A percentile compares a stretch with the other conserved stretches of the same genome.
These are phyloP conservation scores for Ectemnius lituratus DNA, from an alignment of 2,888 invertebrate genomes.

Conservation along the genomic window DNA sequence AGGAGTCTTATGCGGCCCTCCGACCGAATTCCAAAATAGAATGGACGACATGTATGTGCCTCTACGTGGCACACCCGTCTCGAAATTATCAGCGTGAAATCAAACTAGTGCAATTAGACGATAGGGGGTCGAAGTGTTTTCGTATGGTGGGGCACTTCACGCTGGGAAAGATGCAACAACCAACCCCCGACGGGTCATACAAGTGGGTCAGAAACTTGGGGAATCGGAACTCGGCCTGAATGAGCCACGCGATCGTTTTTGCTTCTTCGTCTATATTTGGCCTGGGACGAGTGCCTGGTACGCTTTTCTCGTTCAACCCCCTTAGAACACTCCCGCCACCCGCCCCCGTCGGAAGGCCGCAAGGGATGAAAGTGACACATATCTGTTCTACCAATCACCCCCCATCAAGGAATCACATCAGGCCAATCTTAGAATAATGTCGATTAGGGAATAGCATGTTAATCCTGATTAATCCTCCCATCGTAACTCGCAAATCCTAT, in stretches of 20 bases:
- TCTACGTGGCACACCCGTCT: conserved; percentile 4
- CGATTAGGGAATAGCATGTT: too few relatives aligned
- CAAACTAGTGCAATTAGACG: conserved; percentile 47
- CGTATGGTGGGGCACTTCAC: conserved; percentile 41
- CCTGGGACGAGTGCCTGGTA: conserved; percentile 67
- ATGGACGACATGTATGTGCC: neutral
- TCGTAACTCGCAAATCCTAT: too few relatives aligned
- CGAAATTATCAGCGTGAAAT: conserved; percentile 50
- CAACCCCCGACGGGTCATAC: conserved; percentile 22
- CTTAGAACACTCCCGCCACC: conserved; percentile 16
- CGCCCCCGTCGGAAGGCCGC: neutral
- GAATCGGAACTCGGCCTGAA: conserved; percentile 55
- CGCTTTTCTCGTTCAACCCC: conserved; percentile 56
- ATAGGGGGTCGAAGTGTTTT: conserved; percentile 47
- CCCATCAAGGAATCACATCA: too few relatives aligned
- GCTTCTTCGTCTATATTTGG: conserved; percentile 62
- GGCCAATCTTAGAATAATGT: too few relatives aligned
- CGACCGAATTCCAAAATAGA: conserved; percentile 41
- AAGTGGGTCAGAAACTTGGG: conserved; percentile 66
- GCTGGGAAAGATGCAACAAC: conserved; percentile 35
- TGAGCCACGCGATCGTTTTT: conserved; percentile 64
- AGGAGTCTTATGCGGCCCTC: conserved; percentile 11
- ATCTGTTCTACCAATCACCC: too few relatives aligned
- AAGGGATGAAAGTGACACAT: neutral
- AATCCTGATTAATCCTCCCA: too few relatives aligned